Percentiles rank a stretch among this genome's conserved stretches.
Evolutionary conservation across 2,113 vertebrate genomes (phyloP).

Genomic region (Seriola aureovittata): DNA sequence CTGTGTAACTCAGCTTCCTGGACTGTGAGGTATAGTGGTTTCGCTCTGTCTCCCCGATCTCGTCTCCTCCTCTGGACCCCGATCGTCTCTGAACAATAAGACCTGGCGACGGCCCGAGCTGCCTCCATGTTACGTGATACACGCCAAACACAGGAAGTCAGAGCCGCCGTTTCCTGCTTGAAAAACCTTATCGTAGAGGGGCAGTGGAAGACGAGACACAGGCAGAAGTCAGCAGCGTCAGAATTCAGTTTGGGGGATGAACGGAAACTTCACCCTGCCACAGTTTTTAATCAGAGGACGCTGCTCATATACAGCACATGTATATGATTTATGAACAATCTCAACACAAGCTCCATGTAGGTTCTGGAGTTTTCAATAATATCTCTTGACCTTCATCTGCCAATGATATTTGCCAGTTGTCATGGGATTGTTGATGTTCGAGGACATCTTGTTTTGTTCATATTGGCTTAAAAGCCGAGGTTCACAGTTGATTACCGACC

Average conservation of each 20-base stretch:
- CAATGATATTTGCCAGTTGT: not conserved
- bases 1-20: constrained; percentile 45
- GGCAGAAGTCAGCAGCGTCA: not conserved
- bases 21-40: constrained; percentile 34
- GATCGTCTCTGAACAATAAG: constrained; percentile 34
- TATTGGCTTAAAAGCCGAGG: no score
- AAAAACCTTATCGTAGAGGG: constrained; percentile 10
- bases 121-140: constrained; percentile 43
- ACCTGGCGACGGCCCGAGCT: constrained; percentile 3
- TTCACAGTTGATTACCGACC: not conserved
- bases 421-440: not conserved
- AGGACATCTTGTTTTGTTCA: no score
- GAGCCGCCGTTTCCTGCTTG: constrained; percentile 44
- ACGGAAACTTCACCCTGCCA: not conserved
- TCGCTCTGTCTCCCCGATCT: constrained; percentile 18
- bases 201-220: constrained; percentile 1
- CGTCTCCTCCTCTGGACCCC: constrained; percentile 37
- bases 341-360: no score
- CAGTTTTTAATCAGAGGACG: no score
- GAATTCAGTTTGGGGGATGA: constrained; percentile 8
- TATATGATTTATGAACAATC: no score
- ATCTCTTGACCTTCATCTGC: not conserved
- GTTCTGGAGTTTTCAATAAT: not conserved
- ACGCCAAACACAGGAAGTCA: constrained; percentile 51
- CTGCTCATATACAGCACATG: no score